A percentile compares a stretch with the other conserved stretches of the same genome.
Evolutionary conservation across 2,888 invertebrate genomes (phyloP).

Genomic region (Aethes cnicana): DNA sequence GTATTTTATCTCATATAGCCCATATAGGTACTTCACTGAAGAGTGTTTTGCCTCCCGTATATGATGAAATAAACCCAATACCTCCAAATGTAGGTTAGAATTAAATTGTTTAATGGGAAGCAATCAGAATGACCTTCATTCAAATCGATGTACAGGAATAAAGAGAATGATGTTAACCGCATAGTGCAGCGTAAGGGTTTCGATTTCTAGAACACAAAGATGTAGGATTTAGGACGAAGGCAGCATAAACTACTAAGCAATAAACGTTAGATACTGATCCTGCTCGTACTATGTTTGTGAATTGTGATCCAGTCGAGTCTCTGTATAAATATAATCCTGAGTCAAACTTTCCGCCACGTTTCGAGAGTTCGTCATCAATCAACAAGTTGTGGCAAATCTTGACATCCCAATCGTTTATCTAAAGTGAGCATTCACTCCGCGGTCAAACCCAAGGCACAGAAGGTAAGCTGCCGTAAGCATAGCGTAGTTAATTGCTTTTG

Average conservation of each 20-base stretch:
- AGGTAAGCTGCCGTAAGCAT: slow-evolving; percentile 14
- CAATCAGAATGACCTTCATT: slow-evolving; percentile 26
- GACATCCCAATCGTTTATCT: slow-evolving; percentile 8
- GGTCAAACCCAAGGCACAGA: background rate
- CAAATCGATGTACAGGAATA: slow-evolving; percentile 12
- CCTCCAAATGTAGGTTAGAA: background rate
- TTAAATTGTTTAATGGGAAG: slow-evolving; percentile 20
- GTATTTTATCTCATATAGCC: too few species aligned
- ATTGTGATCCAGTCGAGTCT: background rate
- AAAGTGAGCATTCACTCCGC: slow-evolving; percentile 8
- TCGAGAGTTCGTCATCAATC: background rate
- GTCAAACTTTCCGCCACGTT: too few species aligned
- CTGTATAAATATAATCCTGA: too few species aligned
- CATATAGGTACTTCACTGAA: too few species aligned
- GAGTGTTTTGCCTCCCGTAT: too few species aligned
- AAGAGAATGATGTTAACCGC: too few species aligned
- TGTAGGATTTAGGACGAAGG: background rate
- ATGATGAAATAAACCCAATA: slow-evolving; percentile 18
- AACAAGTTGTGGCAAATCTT: background rate
- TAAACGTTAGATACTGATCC: too few species aligned
- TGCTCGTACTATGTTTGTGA: too few species aligned
- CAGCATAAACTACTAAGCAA: background rate
- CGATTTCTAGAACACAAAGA: slow-evolving; percentile 29
- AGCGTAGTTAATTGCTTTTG: slow-evolving; percentile 27
- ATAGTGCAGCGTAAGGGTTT: too few species aligned